Base-by-base conservation (phyloP, 2,888 invertebrate genomes). In the Drosophila testacea region DNA sequence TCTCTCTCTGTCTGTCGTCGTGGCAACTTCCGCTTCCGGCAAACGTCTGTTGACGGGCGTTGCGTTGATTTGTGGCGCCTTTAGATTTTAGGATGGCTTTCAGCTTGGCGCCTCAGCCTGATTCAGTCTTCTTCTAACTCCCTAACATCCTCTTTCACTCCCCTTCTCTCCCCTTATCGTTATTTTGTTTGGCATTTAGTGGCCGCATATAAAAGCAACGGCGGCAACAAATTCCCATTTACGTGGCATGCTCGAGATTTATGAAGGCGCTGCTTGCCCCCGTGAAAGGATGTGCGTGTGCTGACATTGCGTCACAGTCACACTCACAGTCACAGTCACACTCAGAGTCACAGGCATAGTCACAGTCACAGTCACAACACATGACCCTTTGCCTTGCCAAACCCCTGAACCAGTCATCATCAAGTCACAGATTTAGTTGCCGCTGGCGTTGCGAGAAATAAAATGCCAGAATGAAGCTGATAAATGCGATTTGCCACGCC, bases 401-500 rank as follows among this genome's bases (percentile, higher is more conserved):
- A 2, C 22, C 22, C 22, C 22, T 22, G 22, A 22, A 22, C 22
- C 22, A 22, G 22, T 22, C 22, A 22, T 36, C 41, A 46, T 50
- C 65, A 48, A 61, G 60, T 73, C 76, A 69, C 66, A 84, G 81
- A 84, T 88, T 90, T 89, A 6, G 71, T 63, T 70, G 75, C 64
- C 67, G 77, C 41, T 60, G 72, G 77, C 65, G 44, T 55, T 56
- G 55, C 60, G 54, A 73, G 60, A 79, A 80, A 83, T 76, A 80
- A 86, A 83, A 73, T 73, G 84, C 83, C 86, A 86, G 72, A 74
- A 83, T 81, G 79, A 86, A 75, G 81, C 89, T 87, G 87, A 84
- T 87, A 87, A 85, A 88, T 88, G 87, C 79, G 84, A 75, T 88
- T 73, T 73, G 81, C 79, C 81, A 81, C 84, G 84, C 84, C 81